Percentiles rank a stretch among this genome's conserved stretches.
Conservation (phyloP, 2,888 invertebrate genomes). For the Macrophya annulata region DNA sequence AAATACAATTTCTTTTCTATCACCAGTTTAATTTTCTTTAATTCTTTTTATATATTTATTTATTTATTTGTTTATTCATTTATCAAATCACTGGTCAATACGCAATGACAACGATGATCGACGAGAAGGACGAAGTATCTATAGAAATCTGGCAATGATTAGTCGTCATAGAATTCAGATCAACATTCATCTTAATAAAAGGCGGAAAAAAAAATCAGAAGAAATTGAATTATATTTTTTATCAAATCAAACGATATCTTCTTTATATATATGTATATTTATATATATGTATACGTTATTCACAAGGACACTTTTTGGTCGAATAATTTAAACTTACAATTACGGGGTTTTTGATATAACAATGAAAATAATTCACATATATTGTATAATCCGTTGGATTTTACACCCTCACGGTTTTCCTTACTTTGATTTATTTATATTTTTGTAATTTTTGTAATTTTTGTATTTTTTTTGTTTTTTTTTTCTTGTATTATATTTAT, state of each 20-base stretch:
- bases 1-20: not conserved
- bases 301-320: conserved; percentile 47
- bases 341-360: conserved; percentile 8
- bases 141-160: not conserved
- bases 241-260: not conserved
- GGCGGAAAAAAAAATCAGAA: not conserved
- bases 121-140: not conserved
- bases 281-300: not conserved
- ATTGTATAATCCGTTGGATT: not conserved
- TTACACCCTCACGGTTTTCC: not conserved
- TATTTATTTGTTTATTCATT: not conserved
- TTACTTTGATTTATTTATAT: not conserved
- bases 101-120: not conserved
- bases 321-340: conserved; percentile 5
- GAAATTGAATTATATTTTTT: not conserved
- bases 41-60: too few relatives aligned
- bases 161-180: not conserved
- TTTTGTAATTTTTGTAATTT: not conserved
- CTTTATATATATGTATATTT: not conserved
- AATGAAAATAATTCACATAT: not conserved
- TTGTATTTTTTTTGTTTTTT: not conserved
- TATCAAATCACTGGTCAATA: conserved; percentile 17
- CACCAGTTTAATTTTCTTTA: not conserved
- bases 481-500: not conserved
- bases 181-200: conserved; percentile 25